Conservation (phyloP, 1,140 invertebrate species). For the Drosophila pachea region DNA sequence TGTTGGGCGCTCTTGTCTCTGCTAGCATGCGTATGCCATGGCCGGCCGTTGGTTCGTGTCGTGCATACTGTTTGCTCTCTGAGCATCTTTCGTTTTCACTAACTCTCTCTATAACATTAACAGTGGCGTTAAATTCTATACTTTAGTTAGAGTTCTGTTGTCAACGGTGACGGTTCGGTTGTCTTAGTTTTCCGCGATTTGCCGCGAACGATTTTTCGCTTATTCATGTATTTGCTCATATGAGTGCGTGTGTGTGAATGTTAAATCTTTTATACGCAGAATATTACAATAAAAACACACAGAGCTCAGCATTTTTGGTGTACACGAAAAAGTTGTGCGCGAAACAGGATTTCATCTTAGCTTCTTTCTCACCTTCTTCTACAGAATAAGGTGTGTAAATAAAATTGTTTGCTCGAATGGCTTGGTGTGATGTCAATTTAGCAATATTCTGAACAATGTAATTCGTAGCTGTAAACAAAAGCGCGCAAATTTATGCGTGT, state of each 20-base stretch:
- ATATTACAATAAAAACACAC: slow-evolving; percentile 32
- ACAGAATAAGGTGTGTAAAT: slow-evolving; percentile 34
- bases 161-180: slow-evolving; percentile 34
- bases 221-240: background rate
- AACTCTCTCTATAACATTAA: slow-evolving; percentile 18
- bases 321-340: slow-evolving; percentile 29
- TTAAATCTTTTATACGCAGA: slow-evolving; percentile 47
- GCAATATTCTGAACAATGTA: slow-evolving; percentile 11
- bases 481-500: slow-evolving; percentile 17
- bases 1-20: background rate
- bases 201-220: background rate
- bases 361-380: slow-evolving; percentile 8
- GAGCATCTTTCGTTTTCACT: background rate
- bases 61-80: background rate
- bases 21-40: background rate
- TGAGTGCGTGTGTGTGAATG: slow-evolving; percentile 21
- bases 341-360: slow-evolving; percentile 13
- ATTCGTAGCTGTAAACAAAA: slow-evolving; percentile 36
- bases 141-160: slow-evolving; percentile 51
- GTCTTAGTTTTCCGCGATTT: background rate
- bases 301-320: slow-evolving; percentile 36
- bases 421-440: slow-evolving; percentile 10
- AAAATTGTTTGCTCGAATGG: slow-evolving; percentile 18
- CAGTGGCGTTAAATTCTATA: slow-evolving; percentile 4
- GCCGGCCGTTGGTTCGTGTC: background rate